A percentile compares a stretch with the other conserved stretches of the same genome.
Conservation (phyloP, 2,113 vertebrate genomes). For the Lethenteron camtschaticum region DNA sequence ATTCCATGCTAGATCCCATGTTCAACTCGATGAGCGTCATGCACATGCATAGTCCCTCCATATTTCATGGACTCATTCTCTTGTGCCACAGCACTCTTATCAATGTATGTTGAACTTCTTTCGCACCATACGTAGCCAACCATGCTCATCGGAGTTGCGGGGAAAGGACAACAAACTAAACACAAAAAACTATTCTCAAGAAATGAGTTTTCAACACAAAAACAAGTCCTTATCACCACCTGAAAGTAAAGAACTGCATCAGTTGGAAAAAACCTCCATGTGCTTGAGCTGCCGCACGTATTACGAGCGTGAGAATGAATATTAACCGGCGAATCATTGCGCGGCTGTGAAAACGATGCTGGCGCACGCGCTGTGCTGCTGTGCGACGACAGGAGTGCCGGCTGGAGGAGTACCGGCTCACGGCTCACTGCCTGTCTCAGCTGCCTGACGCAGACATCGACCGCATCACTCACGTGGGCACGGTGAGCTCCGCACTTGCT, state of each 20-base stretch:
- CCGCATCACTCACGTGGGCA: constrained; percentile 27
- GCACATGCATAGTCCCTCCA: too few relatives aligned
- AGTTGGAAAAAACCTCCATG: constrained; percentile 14
- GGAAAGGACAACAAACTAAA: too few relatives aligned
- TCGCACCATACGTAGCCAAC: too few relatives aligned
- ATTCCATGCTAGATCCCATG: too few relatives aligned
- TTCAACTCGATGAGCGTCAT: too few relatives aligned
- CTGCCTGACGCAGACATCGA: constrained; percentile 44
- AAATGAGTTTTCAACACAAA: too few relatives aligned
- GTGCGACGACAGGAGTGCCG: constrained; percentile 28
- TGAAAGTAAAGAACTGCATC: background rate
- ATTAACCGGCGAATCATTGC: constrained; percentile 14
- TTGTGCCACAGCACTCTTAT: too few relatives aligned
- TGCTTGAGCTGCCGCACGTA: constrained; percentile 11
- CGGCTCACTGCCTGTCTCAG: constrained; percentile 61
- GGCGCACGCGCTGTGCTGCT: constrained; percentile 9
- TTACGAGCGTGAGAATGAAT: constrained; percentile 14
- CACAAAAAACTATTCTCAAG: too few relatives aligned
- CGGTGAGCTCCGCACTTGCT: constrained; percentile 31
- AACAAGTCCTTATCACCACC: too few relatives aligned
- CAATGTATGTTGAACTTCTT: too few relatives aligned
- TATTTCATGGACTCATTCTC: too few relatives aligned
- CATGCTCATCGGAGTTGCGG: too few relatives aligned
- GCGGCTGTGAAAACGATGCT: constrained; percentile 12
- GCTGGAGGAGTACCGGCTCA: constrained; percentile 33